Conservation (phyloP, 2,797 vertebrate genomes). For the Gallinago nigripennis region DNA sequence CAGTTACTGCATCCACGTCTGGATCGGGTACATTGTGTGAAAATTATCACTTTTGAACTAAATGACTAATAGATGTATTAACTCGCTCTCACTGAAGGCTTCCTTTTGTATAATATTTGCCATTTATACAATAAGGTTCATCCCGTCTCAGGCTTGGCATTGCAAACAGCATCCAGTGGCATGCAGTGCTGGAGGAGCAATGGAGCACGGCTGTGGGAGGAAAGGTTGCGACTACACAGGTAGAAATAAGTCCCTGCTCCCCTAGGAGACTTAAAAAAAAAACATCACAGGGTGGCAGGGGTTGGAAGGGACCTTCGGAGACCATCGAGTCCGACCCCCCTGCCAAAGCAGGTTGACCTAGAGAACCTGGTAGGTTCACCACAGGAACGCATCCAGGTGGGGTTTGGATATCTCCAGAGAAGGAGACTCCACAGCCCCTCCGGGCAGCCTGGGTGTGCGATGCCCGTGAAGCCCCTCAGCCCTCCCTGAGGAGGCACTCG, state of each 20-base stretch:
- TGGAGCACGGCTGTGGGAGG: background rate
- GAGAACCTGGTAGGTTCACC: background rate
- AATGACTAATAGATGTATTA: background rate
- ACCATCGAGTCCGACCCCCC: background rate
- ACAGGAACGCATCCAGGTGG: background rate
- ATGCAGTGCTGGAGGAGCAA: background rate
- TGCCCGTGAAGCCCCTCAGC: fast-evolving
- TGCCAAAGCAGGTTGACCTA: background rate
- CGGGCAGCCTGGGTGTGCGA: fast-evolving
- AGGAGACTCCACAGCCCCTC: background rate
- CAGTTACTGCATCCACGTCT: background rate
- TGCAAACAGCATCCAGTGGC: background rate
- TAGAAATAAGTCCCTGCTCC: background rate
- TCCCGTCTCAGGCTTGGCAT: fast-evolving
- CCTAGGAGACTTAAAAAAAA: background rate
- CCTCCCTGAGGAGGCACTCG: background rate
- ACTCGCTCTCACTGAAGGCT: background rate
- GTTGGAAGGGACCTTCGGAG: background rate
- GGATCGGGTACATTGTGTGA: background rate
- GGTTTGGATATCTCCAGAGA: background rate
- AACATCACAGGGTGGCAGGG: background rate
- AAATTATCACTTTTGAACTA: background rate
- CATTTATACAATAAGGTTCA: background rate
- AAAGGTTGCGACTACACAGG: background rate
- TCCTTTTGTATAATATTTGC: background rate